phyloP scores from a whole-genome alignment of 2,797 vertebrate species.

The Psittacula derbiana region DNA sequence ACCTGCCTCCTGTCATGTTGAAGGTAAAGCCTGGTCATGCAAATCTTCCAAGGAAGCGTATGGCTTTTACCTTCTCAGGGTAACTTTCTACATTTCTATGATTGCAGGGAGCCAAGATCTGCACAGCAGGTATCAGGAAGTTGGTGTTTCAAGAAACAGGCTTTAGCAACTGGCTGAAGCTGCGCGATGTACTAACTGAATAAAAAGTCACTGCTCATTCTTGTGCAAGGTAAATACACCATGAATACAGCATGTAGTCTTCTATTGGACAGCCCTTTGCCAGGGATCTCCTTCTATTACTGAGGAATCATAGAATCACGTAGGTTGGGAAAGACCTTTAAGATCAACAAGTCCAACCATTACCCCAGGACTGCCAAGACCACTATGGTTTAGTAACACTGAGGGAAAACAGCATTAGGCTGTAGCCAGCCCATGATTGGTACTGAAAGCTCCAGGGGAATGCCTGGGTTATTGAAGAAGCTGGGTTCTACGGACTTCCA shows the following conservation, averaged over 20 bases:
- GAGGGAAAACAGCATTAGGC: not conserved
- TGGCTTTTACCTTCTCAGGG: not conserved
- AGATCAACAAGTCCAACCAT: not conserved
- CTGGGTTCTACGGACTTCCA: not conserved
- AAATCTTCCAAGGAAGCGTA: not conserved
- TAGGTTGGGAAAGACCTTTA: not conserved
- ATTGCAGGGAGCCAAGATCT: not conserved
- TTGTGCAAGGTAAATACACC: not conserved
- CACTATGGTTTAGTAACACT: not conserved
- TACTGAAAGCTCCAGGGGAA: not conserved
- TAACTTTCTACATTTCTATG: not conserved
- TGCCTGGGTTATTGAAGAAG: not conserved
- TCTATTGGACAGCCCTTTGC: not conserved
- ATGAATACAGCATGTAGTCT: not conserved
- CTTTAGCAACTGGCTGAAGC: not conserved
- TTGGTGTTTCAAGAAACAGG: not conserved
- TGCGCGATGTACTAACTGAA: not conserved
- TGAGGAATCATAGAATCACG: not conserved
- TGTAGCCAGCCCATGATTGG: not conserved
- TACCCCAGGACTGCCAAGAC: not conserved
- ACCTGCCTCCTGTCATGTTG: not conserved
- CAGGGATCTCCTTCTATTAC: not conserved
- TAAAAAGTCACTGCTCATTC: not conserved
- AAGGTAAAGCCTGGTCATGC: not conserved
- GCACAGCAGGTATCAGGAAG: not conserved